These are phyloP conservation scores for Cisticola juncidis DNA, from an alignment of 2,113 vertebrate genomes.

Conservation along the genomic window DNA sequence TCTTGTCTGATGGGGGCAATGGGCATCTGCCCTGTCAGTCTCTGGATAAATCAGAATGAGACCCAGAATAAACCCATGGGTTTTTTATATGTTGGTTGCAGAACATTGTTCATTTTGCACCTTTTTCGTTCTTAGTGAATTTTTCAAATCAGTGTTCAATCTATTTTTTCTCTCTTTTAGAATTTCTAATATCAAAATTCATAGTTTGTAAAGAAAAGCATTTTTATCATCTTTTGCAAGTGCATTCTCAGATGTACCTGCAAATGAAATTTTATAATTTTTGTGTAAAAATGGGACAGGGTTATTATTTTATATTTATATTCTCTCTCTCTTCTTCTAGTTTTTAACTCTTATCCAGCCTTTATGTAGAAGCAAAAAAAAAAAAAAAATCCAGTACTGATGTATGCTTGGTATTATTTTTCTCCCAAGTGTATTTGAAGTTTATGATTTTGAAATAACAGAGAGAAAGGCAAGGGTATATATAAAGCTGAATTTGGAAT, in stretches of 20 bases:
- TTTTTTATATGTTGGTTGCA: neutral
- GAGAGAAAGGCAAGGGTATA: neutral
- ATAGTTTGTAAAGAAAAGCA: neutral
- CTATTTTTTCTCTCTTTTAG: neutral
- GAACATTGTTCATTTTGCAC: neutral
- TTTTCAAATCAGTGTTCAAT: neutral
- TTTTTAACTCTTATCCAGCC: neutral
- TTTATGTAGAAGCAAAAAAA: neutral
- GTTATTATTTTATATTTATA: neutral
- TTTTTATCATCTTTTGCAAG: neutral
- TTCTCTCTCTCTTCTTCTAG: neutral
- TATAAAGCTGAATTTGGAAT: constrained; percentile 20
- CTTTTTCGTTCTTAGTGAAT: neutral
- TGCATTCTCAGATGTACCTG: neutral
- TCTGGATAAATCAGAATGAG: neutral
- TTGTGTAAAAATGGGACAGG: neutral
- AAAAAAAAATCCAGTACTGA: neutral
- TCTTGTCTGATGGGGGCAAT: neutral
- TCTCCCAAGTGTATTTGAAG: neutral
- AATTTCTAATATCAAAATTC: neutral
- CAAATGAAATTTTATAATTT: neutral
- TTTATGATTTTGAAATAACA: constrained; percentile 28
- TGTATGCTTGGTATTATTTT: neutral
- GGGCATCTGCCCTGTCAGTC: neutral
- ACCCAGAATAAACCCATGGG: neutral